These are phyloP conservation scores for Bombus pyrosoma DNA, from an alignment of 1,140 invertebrate genomes.

Conservation along the genomic window DNA sequence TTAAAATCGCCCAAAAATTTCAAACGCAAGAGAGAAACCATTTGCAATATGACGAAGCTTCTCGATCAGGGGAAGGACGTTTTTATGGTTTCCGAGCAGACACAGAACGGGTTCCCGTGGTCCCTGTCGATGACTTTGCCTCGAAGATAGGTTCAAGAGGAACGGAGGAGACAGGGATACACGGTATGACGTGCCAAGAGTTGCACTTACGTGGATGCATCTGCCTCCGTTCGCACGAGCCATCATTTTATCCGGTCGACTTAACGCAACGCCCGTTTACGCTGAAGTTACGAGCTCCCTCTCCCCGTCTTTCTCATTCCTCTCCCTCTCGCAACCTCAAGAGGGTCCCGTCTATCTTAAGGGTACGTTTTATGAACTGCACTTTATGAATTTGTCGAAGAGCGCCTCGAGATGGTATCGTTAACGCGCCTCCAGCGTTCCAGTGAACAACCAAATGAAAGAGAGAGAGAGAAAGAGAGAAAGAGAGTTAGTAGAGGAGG, in stretches of 20 bases:
- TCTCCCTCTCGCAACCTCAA: not conserved
- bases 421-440: slow-evolving; percentile 54
- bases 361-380: slow-evolving; percentile 62
- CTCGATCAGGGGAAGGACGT: slow-evolving; percentile 34
- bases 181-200: slow-evolving; percentile 68
- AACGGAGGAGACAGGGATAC: not conserved
- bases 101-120: slow-evolving; percentile 29
- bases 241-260: slow-evolving; percentile 63
- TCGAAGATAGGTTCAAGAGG: not conserved
- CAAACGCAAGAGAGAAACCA: not conserved
- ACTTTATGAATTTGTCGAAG: slow-evolving; percentile 72
- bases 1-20: not conserved
- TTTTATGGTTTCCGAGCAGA: slow-evolving; percentile 39
- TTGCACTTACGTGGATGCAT: slow-evolving; percentile 69
- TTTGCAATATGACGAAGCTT: slow-evolving; percentile 17
- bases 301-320: not conserved
- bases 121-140: not conserved
- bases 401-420: slow-evolving; percentile 61
- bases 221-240: slow-evolving; percentile 49
- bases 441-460: not conserved
- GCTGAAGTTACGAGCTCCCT: slow-evolving; percentile 53
- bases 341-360: slow-evolving; percentile 42
- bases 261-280: slow-evolving; percentile 58
- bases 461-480: not conserved
- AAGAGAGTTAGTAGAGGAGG: not conserved